phyloP scores from a whole-genome alignment of 2,113 vertebrate genomes.

The Poeciliopsis prolifica region DNA sequence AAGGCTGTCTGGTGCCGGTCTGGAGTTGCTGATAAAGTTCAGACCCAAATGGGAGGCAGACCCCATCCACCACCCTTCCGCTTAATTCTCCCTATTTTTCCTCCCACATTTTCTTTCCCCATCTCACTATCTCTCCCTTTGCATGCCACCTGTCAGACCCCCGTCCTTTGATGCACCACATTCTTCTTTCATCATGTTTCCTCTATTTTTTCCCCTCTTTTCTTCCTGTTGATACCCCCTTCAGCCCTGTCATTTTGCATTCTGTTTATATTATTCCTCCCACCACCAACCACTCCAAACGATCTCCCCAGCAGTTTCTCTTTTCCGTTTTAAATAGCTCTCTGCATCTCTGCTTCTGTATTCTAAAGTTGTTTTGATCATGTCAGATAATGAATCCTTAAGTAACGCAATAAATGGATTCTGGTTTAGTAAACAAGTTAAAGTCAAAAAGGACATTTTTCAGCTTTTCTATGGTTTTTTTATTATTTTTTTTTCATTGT shows the following conservation, averaged over 20 bases:
- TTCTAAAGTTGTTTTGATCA: conserved; percentile 4
- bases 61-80: conserved; percentile 52
- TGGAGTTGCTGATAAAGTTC: conserved; percentile 70
- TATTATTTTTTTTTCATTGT: no score
- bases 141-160: conserved; percentile 46
- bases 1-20: conserved; percentile 51
- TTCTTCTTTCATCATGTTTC: neutral
- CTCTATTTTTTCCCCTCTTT: neutral
- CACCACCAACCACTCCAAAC: conserved; percentile 1
- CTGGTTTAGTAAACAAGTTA: neutral
- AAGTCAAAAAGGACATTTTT: neutral
- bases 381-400: conserved; percentile 14
- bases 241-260: conserved; percentile 12
- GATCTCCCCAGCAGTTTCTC: neutral
- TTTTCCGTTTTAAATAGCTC: neutral
- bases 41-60: conserved; percentile 51
- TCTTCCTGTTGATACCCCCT: conserved; percentile 21
- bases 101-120: conserved; percentile 48
- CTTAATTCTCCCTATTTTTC: conserved; percentile 53
- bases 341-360: neutral
- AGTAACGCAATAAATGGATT: neutral
- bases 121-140: conserved; percentile 48
- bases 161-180: conserved; percentile 43
- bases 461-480: neutral
- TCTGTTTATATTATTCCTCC: conserved; percentile 20